Conservation (phyloP, 2,888 invertebrate species). For the Trichopria drosophilae region DNA sequence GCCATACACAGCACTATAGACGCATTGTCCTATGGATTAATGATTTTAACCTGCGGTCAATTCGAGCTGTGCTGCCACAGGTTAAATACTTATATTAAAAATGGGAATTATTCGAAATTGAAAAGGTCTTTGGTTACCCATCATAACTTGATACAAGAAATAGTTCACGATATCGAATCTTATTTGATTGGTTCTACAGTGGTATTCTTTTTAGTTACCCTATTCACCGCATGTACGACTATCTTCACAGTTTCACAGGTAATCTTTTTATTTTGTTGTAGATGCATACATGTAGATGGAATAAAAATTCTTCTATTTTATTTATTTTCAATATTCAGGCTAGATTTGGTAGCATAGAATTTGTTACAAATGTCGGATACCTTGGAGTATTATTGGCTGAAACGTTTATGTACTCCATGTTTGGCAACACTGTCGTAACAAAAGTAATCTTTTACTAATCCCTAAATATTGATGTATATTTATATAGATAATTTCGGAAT, state of each 20-base stretch:
- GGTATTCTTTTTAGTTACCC: slow-evolving; percentile 23
- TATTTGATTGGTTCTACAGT: slow-evolving; percentile 21
- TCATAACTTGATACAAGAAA: slow-evolving; percentile 13
- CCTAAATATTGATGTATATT: no score
- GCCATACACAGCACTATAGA: neutral
- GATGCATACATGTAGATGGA: no score
- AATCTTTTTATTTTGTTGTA: neutral
- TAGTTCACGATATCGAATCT: slow-evolving; percentile 14
- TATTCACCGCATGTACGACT: slow-evolving; percentile 21
- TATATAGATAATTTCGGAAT: no score
- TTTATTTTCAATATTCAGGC: neutral
- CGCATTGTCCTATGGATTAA: slow-evolving; percentile 3
- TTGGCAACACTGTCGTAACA: neutral
- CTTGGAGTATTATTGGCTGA: neutral
- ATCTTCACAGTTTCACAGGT: slow-evolving; percentile 29
- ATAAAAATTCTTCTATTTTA: no score
- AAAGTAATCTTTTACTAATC: no score
- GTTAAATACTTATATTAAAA: neutral
- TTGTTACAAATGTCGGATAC: neutral
- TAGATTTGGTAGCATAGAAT: neutral
- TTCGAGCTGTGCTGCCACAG: neutral
- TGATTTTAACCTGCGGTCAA: slow-evolving; percentile 4
- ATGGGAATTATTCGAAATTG: neutral
- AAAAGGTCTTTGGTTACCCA: slow-evolving; percentile 17
- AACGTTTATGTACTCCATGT: slow-evolving; percentile 1